Evolutionary conservation across 2,888 invertebrate species (phyloP).

Genomic region (Fabriciana adippe): DNA sequence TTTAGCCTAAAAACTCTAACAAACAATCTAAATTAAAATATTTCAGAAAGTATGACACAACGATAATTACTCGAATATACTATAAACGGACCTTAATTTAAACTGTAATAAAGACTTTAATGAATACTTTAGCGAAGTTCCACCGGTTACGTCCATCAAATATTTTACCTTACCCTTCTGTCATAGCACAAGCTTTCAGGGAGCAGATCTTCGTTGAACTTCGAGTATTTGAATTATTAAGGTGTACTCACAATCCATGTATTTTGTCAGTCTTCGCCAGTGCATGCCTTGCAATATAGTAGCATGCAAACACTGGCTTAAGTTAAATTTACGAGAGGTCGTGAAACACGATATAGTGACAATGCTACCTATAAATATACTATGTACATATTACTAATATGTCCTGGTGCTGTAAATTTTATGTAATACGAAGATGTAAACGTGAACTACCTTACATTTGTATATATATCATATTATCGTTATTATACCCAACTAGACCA

Average conservation of each 20-base stretch:
- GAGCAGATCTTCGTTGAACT: conserved; percentile 4
- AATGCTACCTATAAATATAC: conserved; percentile 1
- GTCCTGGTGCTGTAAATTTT: too few relatives aligned
- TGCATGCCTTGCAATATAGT: conserved; percentile 4
- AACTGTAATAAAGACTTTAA: conserved; percentile 4
- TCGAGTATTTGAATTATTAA: conserved; percentile 12
- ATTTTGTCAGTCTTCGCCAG: neutral
- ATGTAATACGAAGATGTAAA: too few relatives aligned
- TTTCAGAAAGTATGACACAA: neutral
- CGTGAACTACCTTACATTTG: too few relatives aligned
- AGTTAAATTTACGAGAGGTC: conserved; percentile 10
- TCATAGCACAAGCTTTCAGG: conserved; percentile 7
- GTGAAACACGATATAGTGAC: conserved; percentile 6
- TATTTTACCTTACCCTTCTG: conserved; percentile 18
- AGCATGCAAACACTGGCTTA: neutral
- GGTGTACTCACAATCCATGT: neutral
- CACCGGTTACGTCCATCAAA: conserved; percentile 13
- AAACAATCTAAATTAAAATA: neutral
- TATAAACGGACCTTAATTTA: neutral
- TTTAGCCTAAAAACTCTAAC: too few relatives aligned
- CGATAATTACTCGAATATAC: neutral
- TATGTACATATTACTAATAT: too few relatives aligned
- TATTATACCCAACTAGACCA: too few relatives aligned
- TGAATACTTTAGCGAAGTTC: conserved; percentile 6
- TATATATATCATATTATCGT: too few relatives aligned